phyloP scores from a whole-genome alignment of 2,888 invertebrate species.

The Clunio marinus region DNA sequence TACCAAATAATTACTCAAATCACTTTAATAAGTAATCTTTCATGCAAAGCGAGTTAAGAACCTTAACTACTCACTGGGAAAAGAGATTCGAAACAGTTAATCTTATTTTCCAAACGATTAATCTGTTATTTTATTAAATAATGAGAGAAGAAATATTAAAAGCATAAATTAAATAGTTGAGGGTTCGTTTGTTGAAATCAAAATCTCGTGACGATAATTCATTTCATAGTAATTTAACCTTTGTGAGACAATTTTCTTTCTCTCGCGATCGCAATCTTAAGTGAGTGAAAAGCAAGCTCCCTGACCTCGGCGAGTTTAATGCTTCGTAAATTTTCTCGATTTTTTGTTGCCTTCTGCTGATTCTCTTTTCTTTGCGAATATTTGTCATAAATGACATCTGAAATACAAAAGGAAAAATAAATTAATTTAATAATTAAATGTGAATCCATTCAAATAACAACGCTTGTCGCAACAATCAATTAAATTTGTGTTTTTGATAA shows the following conservation, averaged over 20 bases:
- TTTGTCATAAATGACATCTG: constrained; percentile 25
- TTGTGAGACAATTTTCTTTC: not conserved
- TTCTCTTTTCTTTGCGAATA: not conserved
- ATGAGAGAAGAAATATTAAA: no score
- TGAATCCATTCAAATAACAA: not conserved
- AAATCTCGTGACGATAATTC: no score
- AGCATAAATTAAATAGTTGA: no score
- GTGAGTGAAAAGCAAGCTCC: not conserved
- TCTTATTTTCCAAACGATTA: no score
- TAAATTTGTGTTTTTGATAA: not conserved
- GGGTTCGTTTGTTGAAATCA: no score
- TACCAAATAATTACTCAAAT: no score
- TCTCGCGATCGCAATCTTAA: not conserved
- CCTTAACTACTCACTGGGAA: no score
- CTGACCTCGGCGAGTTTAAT: not conserved
- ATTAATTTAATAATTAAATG: not conserved
- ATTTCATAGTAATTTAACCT: not conserved
- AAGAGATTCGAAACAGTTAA: no score
- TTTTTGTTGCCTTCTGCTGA: not conserved
- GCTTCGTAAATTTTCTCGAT: not conserved
- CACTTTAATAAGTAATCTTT: no score
- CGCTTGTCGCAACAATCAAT: not conserved
- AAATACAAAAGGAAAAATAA: not conserved
- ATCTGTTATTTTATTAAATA: no score
- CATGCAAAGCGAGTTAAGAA: no score